Evolutionary conservation across 2,113 vertebrate genomes (phyloP).

Genomic region (Vidua macroura): DNA sequence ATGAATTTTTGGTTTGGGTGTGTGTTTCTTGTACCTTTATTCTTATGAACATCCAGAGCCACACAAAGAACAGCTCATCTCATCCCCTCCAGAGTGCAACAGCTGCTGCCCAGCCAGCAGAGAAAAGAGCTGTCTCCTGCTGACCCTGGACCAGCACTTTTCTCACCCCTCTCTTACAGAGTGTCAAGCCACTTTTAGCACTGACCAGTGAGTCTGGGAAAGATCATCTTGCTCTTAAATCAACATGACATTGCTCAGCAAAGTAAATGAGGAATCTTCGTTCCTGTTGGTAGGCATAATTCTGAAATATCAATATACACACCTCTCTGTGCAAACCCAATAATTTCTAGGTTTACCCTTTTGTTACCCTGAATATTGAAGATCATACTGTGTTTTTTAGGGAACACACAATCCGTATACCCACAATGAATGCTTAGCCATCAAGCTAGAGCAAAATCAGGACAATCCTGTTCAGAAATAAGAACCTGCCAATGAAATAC

Average conservation of each 20-base stretch:
- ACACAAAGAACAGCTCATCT: neutral
- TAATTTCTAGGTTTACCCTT: neutral
- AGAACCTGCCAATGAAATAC: neutral
- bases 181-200: neutral
- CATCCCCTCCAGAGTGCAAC: neutral
- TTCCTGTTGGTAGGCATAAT: neutral
- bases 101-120: conserved; percentile 11
- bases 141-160: neutral
- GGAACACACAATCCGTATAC: neutral
- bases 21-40: neutral
- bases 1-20: neutral
- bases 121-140: neutral
- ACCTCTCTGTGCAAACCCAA: neutral
- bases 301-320: neutral
- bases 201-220: neutral
- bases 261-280: neutral
- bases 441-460: neutral
- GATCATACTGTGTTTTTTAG: neutral
- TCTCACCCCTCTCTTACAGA: neutral
- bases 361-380: neutral
- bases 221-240: neutral
- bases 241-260: neutral
- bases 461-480: neutral
- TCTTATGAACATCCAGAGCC: neutral
- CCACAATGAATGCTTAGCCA: neutral